Base-by-base conservation (phyloP, 2,113 vertebrate genomes). In the Axis porcinus region DNA sequence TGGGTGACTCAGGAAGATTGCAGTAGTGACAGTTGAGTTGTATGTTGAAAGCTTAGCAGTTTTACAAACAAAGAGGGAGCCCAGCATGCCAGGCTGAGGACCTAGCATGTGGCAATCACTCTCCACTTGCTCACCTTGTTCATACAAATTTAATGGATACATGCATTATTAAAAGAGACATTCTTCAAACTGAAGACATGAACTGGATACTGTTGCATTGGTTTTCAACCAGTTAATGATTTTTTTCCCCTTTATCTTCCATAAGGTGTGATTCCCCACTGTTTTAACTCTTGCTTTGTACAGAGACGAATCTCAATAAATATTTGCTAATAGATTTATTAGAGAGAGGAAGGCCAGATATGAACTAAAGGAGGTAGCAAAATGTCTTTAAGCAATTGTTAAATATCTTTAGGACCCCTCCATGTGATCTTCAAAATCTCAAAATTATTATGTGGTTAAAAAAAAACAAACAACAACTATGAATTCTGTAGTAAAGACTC, bases 191-290 rank as follows among this genome's bases (percentile, higher is more conserved):
- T 83, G 85, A 64, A 89, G 54, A 47, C 93, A 86, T 94, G 89
- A 97, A 91, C 89, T 54, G 95, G 91, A 95, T 52, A 91, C 55
- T 54, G 55, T 83, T 97, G 91, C 21, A 62, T 76, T 89, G 70
- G 40, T 96, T 97, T 98, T 96, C 91, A 92, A 89, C 83, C 86
- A 33, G 93, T 93, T 94, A 92, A 96, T 97, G 96, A 97, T 96
- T 97, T 95, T 76, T 64, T 83, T 36, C 23, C 76, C 95, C 96
- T 88, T 91, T 50, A 11, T 96, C n/a, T 57, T 89, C 19, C 50
- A 58, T 40, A 21, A 86, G 88, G 54, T 86, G 10, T 83, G 94
- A 95, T 93, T 85, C 55, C 81, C 81, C 19, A 52, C 70, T 86
- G 67, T 95, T 90, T 95, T 95, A 92, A 92, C 54, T 92, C 33